These are phyloP conservation scores for Onthophagus taurus DNA, from an alignment of 1,140 invertebrate species.

Conservation along the genomic window DNA sequence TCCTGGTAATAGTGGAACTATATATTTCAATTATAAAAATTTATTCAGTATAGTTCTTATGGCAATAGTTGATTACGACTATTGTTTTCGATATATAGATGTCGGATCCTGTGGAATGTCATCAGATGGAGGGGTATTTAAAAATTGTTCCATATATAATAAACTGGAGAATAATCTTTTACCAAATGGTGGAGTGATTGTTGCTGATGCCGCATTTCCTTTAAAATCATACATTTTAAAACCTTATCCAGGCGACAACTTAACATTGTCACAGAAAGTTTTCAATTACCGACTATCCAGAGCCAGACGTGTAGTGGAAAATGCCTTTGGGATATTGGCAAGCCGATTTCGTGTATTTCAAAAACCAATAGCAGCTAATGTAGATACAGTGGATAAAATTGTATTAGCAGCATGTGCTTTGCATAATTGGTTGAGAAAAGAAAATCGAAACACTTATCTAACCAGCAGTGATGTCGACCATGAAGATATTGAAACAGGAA, in stretches of 20 bases:
- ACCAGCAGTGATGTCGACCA: slow-evolving; percentile 1
- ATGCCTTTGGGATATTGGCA: slow-evolving; percentile 35
- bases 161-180: too few species aligned
- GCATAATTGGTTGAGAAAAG: slow-evolving; percentile 12
- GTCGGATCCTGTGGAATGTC: too few species aligned
- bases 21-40: too few species aligned
- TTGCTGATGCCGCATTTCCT: slow-evolving; percentile 35
- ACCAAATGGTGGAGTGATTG: too few species aligned
- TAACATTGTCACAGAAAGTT: slow-evolving; percentile 32
- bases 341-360: slow-evolving; percentile 11
- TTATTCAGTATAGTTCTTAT: too few species aligned
- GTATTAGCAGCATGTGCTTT: slow-evolving; percentile 17
- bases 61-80: too few species aligned
- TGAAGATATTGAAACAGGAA: slow-evolving; percentile 8
- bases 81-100: too few species aligned
- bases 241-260: slow-evolving; percentile 22
- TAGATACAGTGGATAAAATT: slow-evolving; percentile 12
- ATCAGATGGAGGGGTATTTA: too few species aligned
- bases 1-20: too few species aligned
- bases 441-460: slow-evolving; percentile 1
- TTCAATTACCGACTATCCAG: slow-evolving; percentile 40
- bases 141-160: too few species aligned
- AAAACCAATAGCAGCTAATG: slow-evolving; percentile 14
- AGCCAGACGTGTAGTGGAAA: slow-evolving; percentile 33
- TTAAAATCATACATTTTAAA: slow-evolving; percentile 30